Conservation (phyloP, 1,140 invertebrate genomes). For the Aphis gossypii region DNA sequence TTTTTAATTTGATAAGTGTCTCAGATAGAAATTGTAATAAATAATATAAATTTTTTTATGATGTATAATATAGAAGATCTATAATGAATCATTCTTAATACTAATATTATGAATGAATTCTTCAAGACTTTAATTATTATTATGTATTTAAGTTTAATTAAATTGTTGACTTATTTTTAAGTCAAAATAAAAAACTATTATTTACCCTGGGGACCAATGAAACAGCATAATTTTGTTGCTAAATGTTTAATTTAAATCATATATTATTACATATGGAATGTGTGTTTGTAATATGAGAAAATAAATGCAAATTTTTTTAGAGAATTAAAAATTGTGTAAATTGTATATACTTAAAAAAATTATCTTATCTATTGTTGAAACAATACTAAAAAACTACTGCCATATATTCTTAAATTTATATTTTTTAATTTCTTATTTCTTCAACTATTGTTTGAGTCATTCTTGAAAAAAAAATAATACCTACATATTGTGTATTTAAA, state of each 20-base stretch:
- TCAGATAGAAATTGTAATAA: neutral
- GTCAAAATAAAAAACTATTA: neutral
- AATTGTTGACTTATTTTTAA: conserved; percentile 30
- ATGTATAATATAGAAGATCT: neutral
- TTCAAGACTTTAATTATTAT: neutral
- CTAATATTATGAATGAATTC: neutral
- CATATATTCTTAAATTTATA: neutral
- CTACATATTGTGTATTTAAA: too few species aligned
- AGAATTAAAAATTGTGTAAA: neutral
- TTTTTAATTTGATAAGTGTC: conserved; percentile 14
- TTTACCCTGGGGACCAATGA: neutral
- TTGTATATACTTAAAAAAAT: neutral
- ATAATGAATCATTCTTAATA: conserved; percentile 10
- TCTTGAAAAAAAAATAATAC: too few species aligned
- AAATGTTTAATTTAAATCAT: neutral
- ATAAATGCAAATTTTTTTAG: neutral
- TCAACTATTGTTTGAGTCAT: too few species aligned
- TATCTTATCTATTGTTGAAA: neutral
- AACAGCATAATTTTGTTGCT: conserved; percentile 1
- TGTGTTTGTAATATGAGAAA: neutral
- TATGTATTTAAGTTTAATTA: neutral
- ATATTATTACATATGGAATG: neutral
- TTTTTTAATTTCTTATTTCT: too few species aligned
- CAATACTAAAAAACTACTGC: neutral
- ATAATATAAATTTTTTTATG: neutral